Conservation (phyloP, 2,113 vertebrate genomes). For the Loxodonta africana region DNA sequence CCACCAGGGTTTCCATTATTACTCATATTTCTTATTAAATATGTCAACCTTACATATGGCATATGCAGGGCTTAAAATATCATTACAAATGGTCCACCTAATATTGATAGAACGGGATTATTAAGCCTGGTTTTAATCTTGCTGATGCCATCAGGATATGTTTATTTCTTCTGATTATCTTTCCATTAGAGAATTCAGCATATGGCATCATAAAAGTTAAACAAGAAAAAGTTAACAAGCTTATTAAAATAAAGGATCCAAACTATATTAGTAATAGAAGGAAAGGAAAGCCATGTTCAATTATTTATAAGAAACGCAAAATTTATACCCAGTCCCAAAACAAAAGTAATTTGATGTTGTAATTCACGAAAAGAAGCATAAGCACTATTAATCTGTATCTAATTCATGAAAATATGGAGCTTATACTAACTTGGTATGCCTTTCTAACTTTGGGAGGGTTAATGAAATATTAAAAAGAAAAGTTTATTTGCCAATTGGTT, state of each 20-base stretch:
- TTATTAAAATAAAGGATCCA: constrained; percentile 38
- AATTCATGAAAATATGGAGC: background rate
- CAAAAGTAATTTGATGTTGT: background rate
- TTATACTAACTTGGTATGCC: background rate
- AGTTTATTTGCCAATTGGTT: background rate
- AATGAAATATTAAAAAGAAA: background rate
- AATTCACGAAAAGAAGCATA: constrained; percentile 9
- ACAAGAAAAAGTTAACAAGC: background rate
- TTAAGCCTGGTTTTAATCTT: background rate
- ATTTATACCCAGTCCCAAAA: background rate
- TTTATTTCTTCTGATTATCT: constrained; percentile 20
- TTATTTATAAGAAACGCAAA: constrained; percentile 31
- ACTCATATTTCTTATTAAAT: background rate
- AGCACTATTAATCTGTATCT: background rate
- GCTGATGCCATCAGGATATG: background rate
- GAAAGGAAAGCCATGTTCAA: background rate
- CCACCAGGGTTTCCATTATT: too few relatives aligned
- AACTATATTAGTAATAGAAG: background rate
- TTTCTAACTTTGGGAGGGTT: background rate
- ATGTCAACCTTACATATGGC: background rate
- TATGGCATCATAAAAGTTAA: background rate
- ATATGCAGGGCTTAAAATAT: background rate
- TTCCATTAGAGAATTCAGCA: background rate
- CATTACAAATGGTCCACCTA: background rate
- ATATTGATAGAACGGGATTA: background rate